Evolutionary conservation across 1,140 invertebrate genomes (phyloP), one percentile per base, ranked within the genome.

Genomic region (Heliconius nattereri): DNA sequence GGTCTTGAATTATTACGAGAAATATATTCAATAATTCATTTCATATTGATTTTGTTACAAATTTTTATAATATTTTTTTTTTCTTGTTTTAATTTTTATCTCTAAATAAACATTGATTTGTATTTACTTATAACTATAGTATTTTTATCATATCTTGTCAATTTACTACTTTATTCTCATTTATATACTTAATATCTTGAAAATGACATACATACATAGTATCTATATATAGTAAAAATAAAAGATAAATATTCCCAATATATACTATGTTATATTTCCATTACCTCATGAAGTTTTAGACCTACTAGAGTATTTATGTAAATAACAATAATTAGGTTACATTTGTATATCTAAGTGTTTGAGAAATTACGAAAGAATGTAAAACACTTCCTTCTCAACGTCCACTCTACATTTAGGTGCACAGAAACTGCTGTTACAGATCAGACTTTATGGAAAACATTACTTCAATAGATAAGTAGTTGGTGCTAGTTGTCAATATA

Each of bases 1-100:
- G 76, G 76, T 81, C 52, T 81, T 78, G 76, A 81, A 78, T 78
- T 75, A 81, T 81, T 81, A 75, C 73, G 40, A 80, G 73, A 66
- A 70, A 73, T 49, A 73, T 23, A 60, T 54, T 19, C 19, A 23
- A 66, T 66, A 66, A 3, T 66, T 66, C 26, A 26, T 3, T 5
- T 60, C 20, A 9, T 13, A 60, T 60, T 23, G 1, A 60, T 23
- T 9, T 60, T 60, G 7, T 26, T 23, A 7, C 7, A 35, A 35
- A 35, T 35, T 35, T 35, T 7, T 35, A 60, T 5, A 60, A n/a
- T 54, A 1, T 2, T 8, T 54, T 54, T 54, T 20, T 20, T 3
- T 16, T 3, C 40, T 16, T 45, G 3, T 13, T 45, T 16, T n/a
- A n/a, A 45, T 45, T 16, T 16, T 45, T 45, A 5, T 45, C 11